Evolutionary conservation across 1,140 invertebrate genomes (phyloP).

Genomic region (Caenorhabditis latens): DNA sequence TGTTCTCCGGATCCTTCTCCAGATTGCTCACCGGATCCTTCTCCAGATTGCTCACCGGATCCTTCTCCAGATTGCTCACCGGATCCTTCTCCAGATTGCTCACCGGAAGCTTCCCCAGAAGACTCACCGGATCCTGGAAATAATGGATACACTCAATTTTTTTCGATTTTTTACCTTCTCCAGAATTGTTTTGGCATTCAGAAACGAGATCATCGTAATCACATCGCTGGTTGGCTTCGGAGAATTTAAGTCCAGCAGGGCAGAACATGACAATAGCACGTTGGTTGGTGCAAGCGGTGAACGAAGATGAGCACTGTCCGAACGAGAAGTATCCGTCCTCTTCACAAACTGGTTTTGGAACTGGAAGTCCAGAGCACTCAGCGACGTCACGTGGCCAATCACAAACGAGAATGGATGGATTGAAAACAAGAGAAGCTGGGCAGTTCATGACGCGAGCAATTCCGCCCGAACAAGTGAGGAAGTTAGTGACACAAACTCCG

Average conservation of each 20-base stretch:
- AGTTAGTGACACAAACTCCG: constrained; percentile 26
- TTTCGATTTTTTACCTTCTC: background rate
- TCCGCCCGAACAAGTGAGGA: constrained; percentile 48
- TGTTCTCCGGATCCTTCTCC: constrained; percentile 5
- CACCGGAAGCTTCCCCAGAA: constrained; percentile 25
- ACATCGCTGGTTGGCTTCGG: background rate
- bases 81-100: constrained; percentile 24
- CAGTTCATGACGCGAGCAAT: constrained; percentile 38
- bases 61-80: constrained; percentile 4
- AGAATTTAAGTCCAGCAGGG: constrained; percentile 40
- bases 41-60: constrained; percentile 22
- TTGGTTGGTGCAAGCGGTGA: constrained; percentile 36
- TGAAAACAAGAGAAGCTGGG: constrained; percentile 30
- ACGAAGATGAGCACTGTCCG: constrained; percentile 39
- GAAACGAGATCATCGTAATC: constrained; percentile 5
- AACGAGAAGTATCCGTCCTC: constrained; percentile 48
- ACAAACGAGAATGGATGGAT: constrained; percentile 21
- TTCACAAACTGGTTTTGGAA: constrained; percentile 23
- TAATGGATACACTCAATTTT: background rate
- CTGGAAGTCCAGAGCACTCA: constrained; percentile 24
- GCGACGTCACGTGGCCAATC: constrained; percentile 40
- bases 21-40: constrained; percentile 27
- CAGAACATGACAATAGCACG: constrained; percentile 52
- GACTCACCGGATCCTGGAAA: background rate
- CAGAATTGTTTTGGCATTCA: constrained; percentile 11